Evolutionary conservation across 1,140 invertebrate species (phyloP).

Genomic region (Drosophila parvula): DNA sequence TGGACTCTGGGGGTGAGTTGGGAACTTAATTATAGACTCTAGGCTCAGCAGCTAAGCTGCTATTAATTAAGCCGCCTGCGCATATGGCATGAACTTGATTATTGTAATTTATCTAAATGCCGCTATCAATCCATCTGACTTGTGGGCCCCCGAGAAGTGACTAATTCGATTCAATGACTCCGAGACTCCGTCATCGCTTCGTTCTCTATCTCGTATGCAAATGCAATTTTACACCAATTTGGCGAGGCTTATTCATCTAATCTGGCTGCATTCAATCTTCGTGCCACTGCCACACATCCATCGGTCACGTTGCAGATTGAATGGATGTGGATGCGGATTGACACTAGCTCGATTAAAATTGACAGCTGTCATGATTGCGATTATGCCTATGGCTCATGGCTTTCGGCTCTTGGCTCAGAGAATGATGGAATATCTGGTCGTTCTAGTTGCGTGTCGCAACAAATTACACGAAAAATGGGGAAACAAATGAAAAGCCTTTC

Average conservation of each 20-base stretch:
- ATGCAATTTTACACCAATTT: conserved; percentile 65
- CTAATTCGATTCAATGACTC: conserved; percentile 55
- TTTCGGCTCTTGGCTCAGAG: conserved; percentile 7
- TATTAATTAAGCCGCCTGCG: conserved; percentile 80
- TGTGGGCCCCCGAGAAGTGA: conserved; percentile 42
- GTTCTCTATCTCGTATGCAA: conserved; percentile 54
- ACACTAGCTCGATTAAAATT: conserved; percentile 77
- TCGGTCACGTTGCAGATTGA: conserved; percentile 60
- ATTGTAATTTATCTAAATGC: conserved; percentile 78
- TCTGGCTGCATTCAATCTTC: conserved; percentile 56
- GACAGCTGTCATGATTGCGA: conserved; percentile 80
- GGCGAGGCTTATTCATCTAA: conserved; percentile 68
- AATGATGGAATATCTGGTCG: conserved; percentile 24
- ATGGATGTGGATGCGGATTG: conserved; percentile 45
- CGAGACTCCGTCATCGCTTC: conserved; percentile 33
- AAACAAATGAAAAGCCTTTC: conserved; percentile 44
- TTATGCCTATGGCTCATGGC: conserved; percentile 52
- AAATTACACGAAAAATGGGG: conserved; percentile 25
- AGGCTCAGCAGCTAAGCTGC: conserved; percentile 37
- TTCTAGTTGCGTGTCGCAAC: conserved; percentile 48
- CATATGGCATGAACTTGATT: conserved; percentile 70
- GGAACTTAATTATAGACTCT: conserved; percentile 62
- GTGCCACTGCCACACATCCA: conserved; percentile 49
- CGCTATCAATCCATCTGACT: conserved; percentile 57
- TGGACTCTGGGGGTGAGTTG: conserved; percentile 16